Evolutionary conservation across 2,888 invertebrate species (phyloP), one percentile per base, ranked within the genome.

Genomic region (Steinernema hermaphroditum): DNA sequence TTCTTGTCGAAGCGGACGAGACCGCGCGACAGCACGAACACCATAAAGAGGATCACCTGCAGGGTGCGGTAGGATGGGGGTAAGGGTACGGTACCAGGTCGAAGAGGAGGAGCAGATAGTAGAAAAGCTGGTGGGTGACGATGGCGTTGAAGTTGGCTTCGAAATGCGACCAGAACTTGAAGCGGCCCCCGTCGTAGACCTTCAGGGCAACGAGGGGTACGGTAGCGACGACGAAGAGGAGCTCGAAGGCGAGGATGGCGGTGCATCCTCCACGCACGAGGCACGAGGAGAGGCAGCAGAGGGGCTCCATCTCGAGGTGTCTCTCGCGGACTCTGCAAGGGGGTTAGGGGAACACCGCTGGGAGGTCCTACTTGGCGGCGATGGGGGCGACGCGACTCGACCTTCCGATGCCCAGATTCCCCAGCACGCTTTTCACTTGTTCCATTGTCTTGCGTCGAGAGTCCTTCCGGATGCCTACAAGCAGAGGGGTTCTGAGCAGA

Each of bases 241-340:
- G 72, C 70, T 85, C 82, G 74, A 82, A 82, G 8, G 81, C 80
- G 29, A 84, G 76, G 14, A 85, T 80, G 24, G 84, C 79, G 54
- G 77, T 80, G 71, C 85, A 85, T 0, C 85, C 85, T 8, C 82
- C 82, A n/a, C 85, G 77, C 1, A 85, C 83, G 8, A 85, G 76
- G 72, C 84, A 85, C 12, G 85, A 85, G 0, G 82, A 82, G 2
- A 84, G 72, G 72, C 85, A 85, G 70, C 85, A 85, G 1, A 85
- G 77, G 0, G 85, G 85, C 70, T 85, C 85, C 14, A 85, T 75
- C 74, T 84, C 83, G 62, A 85, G 72, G 72, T 85, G 85, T 16
- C 85, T 78, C 24, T 79, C 76, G 75, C 81, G 82, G 37, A 85
- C 81, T 79, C 85, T 85, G 73, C 71, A 80, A 12, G 37, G 12